Base-by-base conservation (phyloP, 2,888 invertebrate species). In the Nemoura dubitans region DNA sequence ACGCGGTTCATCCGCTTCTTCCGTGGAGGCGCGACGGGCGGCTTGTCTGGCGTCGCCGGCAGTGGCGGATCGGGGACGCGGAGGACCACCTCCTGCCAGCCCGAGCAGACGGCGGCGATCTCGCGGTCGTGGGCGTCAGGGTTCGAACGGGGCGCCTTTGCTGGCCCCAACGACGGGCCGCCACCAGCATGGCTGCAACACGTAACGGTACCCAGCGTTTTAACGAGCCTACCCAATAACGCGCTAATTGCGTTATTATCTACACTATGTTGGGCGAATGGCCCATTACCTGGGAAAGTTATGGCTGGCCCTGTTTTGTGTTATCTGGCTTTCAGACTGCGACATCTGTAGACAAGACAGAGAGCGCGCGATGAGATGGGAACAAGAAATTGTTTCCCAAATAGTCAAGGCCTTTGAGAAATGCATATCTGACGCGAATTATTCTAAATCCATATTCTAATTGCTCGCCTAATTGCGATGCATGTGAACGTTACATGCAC, bases 21-120 rank as follows among this genome's bases (percentile, higher is more conserved):
- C 83, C 91, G 89, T 7, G 91, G 92, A 0, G 92, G 92, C 0
- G 92, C 91, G 1, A 91, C 91, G 27, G 91, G 91, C 21, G 91
- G 90, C 2, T 90, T 89, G 36, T 87, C 90, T 90, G 78, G 78
- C 29, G 5, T 0, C 3, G 28, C 26, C 26, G 27, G 76, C 27
- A 36, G 36, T 16, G 83, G 83, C 0, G 85, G 28, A 10, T 86
- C 87, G 21, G 87, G 87, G 0, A 87, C 87, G 0, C 77, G 80
- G n/a, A 87, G 85, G 14, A 81, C 78, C 0, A 78, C 87, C 0
- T 83, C 85, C 76, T 85, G 76, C 87, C 87, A 87, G 10, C 76
- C 82, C 0, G 87, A 85, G 30, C n/a, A 14, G 36, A 36, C 36
- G 2, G 59, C 59, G 59, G 59, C 59, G 59, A 59, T 3, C 21